Conservation (phyloP, 2,113 vertebrate genomes). For the Scomber scombrus region DNA sequence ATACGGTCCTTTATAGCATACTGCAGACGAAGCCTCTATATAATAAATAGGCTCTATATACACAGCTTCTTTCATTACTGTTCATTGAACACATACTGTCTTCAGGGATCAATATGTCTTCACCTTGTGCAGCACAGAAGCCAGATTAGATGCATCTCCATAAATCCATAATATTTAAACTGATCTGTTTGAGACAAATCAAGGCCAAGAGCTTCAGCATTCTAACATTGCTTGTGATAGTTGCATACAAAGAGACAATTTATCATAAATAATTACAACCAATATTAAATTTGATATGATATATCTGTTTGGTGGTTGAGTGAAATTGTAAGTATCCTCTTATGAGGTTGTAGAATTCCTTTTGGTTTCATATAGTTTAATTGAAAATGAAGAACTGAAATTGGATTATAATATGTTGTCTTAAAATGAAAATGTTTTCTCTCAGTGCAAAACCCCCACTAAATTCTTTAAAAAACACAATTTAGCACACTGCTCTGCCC, state of each 20-base stretch:
- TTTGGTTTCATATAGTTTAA: neutral
- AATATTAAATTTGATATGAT: neutral
- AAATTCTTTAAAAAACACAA: neutral
- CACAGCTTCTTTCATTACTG: constrained; percentile 66
- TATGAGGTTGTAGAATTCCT: neutral
- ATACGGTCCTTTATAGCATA: constrained; percentile 14
- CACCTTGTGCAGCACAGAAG: constrained; percentile 59
- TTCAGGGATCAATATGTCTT: constrained; percentile 70
- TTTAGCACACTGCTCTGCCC: neutral
- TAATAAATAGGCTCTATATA: constrained; percentile 45
- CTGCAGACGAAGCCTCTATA: constrained; percentile 31
- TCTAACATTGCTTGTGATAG: neutral
- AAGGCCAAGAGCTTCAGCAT: neutral
- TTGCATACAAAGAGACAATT: neutral
- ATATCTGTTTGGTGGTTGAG: neutral
- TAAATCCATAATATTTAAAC: constrained; percentile 4
- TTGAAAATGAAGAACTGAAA: neutral
- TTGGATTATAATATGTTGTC: neutral
- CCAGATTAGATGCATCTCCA: constrained; percentile 61
- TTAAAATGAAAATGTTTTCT: neutral
- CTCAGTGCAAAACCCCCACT: neutral
- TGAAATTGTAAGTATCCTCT: constrained; percentile 1
- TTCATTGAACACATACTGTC: constrained; percentile 60
- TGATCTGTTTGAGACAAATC: constrained; percentile 14
- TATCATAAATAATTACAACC: neutral